phyloP scores from a whole-genome alignment of 2,888 invertebrate species.

The Cryptophagus acutangulus region DNA sequence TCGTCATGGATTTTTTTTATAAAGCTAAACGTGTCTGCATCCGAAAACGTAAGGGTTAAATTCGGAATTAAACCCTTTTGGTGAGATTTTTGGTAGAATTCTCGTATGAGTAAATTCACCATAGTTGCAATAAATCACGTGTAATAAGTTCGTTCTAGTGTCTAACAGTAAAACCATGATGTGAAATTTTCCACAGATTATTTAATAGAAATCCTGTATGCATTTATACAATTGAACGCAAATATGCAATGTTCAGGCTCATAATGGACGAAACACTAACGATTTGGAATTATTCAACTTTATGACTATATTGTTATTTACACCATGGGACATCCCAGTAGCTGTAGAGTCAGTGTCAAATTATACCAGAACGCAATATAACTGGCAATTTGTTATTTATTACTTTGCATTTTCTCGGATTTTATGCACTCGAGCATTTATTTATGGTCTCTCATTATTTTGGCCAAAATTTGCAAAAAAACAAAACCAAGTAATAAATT shows the following conservation, averaged over 20 bases:
- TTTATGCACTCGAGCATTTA: no score
- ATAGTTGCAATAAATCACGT: not conserved
- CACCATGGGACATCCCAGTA: slow-evolving; percentile 1
- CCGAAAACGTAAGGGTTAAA: no score
- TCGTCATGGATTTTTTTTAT: slow-evolving; percentile 25
- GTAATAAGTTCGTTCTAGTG: not conserved
- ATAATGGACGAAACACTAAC: slow-evolving; percentile 5
- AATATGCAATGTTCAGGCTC: slow-evolving; percentile 4
- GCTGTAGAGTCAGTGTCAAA: slow-evolving; percentile 8
- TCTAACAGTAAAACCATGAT: slow-evolving; percentile 1
- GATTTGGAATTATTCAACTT: slow-evolving; percentile 3
- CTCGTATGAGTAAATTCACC: not conserved
- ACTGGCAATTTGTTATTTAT: no score
- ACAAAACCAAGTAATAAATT: no score
- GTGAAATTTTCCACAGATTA: slow-evolving; percentile 5
- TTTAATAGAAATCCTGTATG: slow-evolving; percentile 1
- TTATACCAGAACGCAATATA: slow-evolving; percentile 35
- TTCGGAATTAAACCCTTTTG: not conserved
- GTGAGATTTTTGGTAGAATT: not conserved
- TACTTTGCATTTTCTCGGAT: no score
- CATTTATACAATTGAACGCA: not conserved
- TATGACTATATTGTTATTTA: slow-evolving; percentile 4
- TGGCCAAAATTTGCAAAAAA: no score
- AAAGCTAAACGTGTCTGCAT: slow-evolving; percentile 18
- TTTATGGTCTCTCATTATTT: no score